These are phyloP conservation scores for Littorina saxatilis DNA, from an alignment of 1,140 invertebrate genomes.

Conservation along the genomic window DNA sequence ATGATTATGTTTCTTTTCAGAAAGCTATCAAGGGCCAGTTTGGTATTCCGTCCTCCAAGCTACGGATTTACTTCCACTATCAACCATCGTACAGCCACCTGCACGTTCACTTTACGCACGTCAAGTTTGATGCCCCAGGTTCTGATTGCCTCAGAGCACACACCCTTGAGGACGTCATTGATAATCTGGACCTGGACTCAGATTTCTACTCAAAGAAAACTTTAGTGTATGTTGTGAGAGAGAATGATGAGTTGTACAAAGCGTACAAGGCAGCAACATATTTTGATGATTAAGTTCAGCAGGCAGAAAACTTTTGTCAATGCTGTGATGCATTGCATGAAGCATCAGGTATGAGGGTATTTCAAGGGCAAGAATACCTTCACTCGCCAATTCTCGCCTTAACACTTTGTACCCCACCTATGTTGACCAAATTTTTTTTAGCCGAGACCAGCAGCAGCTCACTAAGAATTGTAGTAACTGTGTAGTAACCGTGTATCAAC, in stretches of 20 bases:
- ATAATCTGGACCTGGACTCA: conserved; percentile 88
- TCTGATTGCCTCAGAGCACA: conserved; percentile 89
- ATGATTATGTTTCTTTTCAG: no score
- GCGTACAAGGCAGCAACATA: conserved; percentile 62
- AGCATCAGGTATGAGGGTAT: no score
- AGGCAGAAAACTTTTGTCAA: no score
- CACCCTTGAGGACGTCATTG: conserved; percentile 91
- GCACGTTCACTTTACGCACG: conserved; percentile 94
- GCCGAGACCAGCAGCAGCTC: no score
- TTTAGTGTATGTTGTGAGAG: conserved; percentile 78
- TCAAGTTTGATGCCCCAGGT: conserved; percentile 87
- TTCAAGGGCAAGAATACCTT: no score
- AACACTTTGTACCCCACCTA: no score
- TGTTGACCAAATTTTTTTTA: no score
- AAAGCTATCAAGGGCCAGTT: conserved; percentile 88
- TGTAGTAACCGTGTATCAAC: no score
- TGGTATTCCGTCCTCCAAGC: conserved; percentile 82
- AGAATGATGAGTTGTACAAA: conserved; percentile 68
- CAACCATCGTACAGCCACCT: conserved; percentile 98
- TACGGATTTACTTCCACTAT: conserved; percentile 93
- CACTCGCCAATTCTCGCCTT: no score
- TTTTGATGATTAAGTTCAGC: conserved; percentile 46
- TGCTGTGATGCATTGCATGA: no score
- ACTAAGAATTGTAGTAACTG: no score
- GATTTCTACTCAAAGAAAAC: conserved; percentile 91